Conservation (phyloP, 2,797 vertebrate genomes). For the Octomys mimax region DNA sequence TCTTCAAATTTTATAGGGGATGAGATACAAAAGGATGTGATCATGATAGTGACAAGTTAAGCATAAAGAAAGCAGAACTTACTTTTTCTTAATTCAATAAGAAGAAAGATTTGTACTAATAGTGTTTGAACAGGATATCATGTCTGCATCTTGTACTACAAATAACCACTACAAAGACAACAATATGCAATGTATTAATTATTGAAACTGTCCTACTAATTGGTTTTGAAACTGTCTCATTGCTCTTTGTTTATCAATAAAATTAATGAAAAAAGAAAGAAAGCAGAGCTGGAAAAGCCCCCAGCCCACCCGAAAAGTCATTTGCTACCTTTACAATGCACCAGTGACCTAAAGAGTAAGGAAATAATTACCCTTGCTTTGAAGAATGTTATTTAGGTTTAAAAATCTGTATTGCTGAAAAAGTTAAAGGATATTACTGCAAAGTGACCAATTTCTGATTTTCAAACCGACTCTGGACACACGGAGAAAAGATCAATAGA, state of each 20-base stretch:
- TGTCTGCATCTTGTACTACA: no score
- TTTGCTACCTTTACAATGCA: background rate
- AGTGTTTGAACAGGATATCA: no score
- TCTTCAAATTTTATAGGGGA: background rate
- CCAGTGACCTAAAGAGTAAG: background rate
- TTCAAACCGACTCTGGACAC: background rate
- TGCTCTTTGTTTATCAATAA: no score
- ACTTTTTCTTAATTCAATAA: no score
- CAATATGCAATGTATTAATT: no score
- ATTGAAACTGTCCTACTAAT: no score
- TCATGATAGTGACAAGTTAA: background rate
- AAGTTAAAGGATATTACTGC: background rate
- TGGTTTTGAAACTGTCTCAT: no score
- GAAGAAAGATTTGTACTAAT: no score
- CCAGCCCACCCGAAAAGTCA: background rate
- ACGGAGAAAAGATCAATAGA: constrained; percentile 33
- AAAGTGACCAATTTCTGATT: constrained; percentile 22
- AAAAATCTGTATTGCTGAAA: background rate
- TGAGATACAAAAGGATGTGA: background rate
- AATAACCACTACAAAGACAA: no score
- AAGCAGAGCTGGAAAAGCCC: background rate
- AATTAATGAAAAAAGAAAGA: no score
- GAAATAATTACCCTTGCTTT: background rate
- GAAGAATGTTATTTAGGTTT: background rate
- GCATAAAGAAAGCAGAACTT: background rate